Evolutionary conservation across 2,888 invertebrate species (phyloP).

Genomic region (Antheraea yamamai): DNA sequence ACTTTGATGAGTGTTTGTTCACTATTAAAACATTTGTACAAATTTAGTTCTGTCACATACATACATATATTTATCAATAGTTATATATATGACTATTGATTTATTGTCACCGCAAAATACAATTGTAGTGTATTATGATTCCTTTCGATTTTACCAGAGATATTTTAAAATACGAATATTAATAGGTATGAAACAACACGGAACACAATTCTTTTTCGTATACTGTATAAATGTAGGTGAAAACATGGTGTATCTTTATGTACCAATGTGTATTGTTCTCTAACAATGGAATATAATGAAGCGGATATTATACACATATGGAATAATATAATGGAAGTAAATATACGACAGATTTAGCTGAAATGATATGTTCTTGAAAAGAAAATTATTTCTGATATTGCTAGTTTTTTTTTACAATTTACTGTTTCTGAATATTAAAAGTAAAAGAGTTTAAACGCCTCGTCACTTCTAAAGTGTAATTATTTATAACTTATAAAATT

Average conservation of each 20-base stretch:
- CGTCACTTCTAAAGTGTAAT: background rate
- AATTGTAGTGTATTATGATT: constrained; percentile 39
- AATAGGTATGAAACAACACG: constrained; percentile 4
- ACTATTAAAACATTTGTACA: constrained; percentile 43
- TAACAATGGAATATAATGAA: constrained; percentile 9
- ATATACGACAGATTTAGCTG: constrained; percentile 11
- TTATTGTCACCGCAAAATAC: constrained; percentile 24
- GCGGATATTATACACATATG: constrained; percentile 10
- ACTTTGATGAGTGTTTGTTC: constrained; percentile 28
- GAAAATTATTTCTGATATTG: background rate
- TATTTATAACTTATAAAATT: background rate
- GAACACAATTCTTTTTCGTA: background rate
- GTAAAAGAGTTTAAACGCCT: background rate
- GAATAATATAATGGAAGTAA: constrained; percentile 11
- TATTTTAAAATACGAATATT: constrained; percentile 7
- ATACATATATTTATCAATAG: background rate
- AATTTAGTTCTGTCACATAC: constrained; percentile 38
- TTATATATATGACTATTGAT: no score
- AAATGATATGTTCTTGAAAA: constrained; percentile 5
- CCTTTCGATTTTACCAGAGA: constrained; percentile 31
- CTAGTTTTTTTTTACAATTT: background rate
- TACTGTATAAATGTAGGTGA: background rate
- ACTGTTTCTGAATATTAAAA: background rate
- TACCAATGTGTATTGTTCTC: constrained; percentile 8
- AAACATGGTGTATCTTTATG: constrained; percentile 5